These are phyloP conservation scores for Loripinus fragilis DNA, from an alignment of 2,888 invertebrate species.

Conservation along the genomic window DNA sequence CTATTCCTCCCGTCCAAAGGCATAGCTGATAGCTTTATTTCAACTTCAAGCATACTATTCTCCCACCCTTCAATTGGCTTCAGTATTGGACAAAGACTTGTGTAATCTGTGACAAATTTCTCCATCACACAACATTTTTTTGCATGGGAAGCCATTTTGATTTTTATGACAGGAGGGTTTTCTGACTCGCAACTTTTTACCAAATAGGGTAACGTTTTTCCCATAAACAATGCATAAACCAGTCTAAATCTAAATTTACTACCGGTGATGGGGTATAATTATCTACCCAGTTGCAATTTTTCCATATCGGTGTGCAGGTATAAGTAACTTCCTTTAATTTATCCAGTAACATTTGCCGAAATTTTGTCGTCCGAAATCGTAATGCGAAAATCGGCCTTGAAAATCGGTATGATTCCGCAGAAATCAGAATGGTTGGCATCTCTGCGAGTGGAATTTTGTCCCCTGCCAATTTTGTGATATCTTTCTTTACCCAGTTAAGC, in stretches of 20 bases:
- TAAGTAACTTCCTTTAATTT: background rate
- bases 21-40: too few species aligned
- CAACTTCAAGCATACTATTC: too few species aligned
- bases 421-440: background rate
- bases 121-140: background rate
- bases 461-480: too few species aligned
- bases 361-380: background rate
- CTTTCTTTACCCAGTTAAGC: too few species aligned
- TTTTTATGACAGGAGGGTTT: background rate
- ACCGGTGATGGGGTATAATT: too few species aligned
- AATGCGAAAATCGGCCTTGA: background rate
- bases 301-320: too few species aligned
- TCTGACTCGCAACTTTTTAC: background rate
- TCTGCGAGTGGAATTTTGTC: too few species aligned
- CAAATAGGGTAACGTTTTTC: too few species aligned
- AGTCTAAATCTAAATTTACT: too few species aligned
- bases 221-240: too few species aligned
- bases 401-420: slow-evolving; percentile 6
- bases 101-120: background rate
- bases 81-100: background rate
- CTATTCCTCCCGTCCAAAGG: too few species aligned
- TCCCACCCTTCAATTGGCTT: slow-evolving; percentile 4
- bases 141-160: slow-evolving; percentile 1
- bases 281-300: too few species aligned
- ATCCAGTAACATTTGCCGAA: background rate